Base-by-base conservation (phyloP, 2,797 vertebrate species). In the Balearica regulorum region DNA sequence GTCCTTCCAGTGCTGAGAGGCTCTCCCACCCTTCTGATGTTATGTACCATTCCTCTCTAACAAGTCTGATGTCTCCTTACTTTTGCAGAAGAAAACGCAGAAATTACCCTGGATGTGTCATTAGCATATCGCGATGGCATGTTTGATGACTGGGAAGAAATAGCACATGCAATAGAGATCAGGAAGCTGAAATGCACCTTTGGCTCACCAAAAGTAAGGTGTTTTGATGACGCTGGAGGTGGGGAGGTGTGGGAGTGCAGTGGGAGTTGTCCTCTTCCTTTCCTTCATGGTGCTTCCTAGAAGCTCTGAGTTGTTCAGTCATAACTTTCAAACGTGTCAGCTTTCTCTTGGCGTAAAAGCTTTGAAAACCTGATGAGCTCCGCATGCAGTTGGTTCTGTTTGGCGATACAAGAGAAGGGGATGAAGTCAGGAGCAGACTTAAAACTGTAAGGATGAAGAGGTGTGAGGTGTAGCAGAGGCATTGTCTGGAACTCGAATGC, bases 101-200 rank as follows among this genome's bases (percentile, higher is more conserved):
- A 99, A 95, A 98, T 98, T 62, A 99, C 98, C 26, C 97, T 99
- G 73, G 99, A 99, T 0, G 99, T 99, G 55, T 98, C 98, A 2
- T 95, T 99, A 97, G 99, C 98, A 7, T 99, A 99, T 96, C 99
- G 99, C 1, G 99, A 99, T 4, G 98, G 99, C 89, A 58, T 54
- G 1, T 58, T 98, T 18, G 98, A 98, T 4, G 98, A 99, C 2
- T 99, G 99, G 99, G 98, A 98, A 2, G 98, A 99, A 97, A 99
- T 99, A 98, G 99, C 99, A 10, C 99, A 98, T 12, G 99, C 99
- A 3, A 91, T 98, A 25, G 99, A 99, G 89, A 98, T 98, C 53
- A 98, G 99, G 91, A 99, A 99, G 95, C 99, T 99, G 58, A 98
- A 95, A 96, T 99, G 99, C 95, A 98, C 97, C 90, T 99, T 99